These are phyloP conservation scores for Marisa cornuarietis DNA, from an alignment of 1,140 invertebrate species.

Conservation along the genomic window DNA sequence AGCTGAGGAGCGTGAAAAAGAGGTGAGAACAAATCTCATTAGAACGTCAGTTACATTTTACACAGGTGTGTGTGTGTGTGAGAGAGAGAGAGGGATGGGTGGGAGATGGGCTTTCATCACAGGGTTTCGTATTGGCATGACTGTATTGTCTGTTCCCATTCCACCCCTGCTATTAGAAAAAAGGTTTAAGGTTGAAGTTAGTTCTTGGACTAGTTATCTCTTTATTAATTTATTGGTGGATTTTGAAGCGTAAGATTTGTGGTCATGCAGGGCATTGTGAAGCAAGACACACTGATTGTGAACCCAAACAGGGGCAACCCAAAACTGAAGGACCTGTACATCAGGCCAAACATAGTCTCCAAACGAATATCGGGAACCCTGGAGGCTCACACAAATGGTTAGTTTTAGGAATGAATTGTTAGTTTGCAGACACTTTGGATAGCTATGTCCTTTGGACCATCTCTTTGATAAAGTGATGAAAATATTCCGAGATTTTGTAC, in stretches of 20 bases:
- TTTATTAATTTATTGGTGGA: not conserved
- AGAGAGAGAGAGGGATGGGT: no score
- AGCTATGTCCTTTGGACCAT: not conserved
- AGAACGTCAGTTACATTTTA: not conserved
- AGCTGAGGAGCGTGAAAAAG: conserved; percentile 98
- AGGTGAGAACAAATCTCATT: conserved; percentile 66
- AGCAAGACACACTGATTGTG: conserved; percentile 96
- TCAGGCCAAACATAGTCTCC: conserved; percentile 97
- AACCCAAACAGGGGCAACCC: conserved; percentile 95
- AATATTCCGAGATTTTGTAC: not conserved
- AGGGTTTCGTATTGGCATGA: not conserved
- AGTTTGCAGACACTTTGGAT: not conserved
- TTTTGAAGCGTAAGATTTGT: not conserved
- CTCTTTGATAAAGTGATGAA: not conserved
- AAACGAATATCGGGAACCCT: conserved; percentile 92
- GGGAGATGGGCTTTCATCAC: not conserved
- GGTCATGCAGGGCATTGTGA: conserved; percentile 78
- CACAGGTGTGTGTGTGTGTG: not conserved
- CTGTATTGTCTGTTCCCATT: not conserved
- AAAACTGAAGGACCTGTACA: conserved; percentile 98
- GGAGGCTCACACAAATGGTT: conserved; percentile 95
- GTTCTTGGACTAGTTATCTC: not conserved
- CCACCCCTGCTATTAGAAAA: not conserved
- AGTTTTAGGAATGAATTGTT: not conserved
- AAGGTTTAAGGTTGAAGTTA: not conserved